A percentile compares a stretch with the other conserved stretches of the same genome.
phyloP scores from a whole-genome alignment of 1,140 invertebrate species.

The Zaprionus africanus region DNA sequence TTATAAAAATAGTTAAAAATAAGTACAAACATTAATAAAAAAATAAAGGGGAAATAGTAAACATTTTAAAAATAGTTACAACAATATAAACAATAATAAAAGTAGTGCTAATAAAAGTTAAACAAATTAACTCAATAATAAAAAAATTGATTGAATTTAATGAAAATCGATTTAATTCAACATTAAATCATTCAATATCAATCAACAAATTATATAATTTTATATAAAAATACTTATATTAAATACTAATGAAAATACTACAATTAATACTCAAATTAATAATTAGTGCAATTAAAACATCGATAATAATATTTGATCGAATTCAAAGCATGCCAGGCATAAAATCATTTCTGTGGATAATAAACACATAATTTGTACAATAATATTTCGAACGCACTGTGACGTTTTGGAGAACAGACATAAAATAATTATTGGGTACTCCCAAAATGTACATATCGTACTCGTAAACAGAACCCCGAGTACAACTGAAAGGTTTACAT shows the following conservation, averaged over 20 bases:
- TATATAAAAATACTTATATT: neutral
- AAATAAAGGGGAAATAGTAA: no score
- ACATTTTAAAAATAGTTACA: no score
- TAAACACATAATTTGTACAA: slow-evolving; percentile 4
- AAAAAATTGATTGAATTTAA: no score
- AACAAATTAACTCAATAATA: no score
- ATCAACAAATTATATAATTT: neutral
- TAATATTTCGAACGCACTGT: neutral
- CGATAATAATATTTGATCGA: neutral
- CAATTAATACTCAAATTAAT: neutral
- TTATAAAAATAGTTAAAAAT: no score
- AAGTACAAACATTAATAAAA: no score
- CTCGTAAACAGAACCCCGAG: neutral
- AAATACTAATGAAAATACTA: neutral
- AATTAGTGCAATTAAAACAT: neutral
- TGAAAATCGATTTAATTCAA: no score
- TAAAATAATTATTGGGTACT: slow-evolving; percentile 1
- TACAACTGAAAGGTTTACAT: neutral
- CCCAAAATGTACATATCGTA: slow-evolving; percentile 2
- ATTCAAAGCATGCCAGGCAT: neutral
- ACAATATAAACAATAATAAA: no score
- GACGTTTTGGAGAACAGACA: neutral
- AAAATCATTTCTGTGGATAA: neutral
- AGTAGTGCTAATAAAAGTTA: no score
- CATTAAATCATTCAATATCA: neutral